Evolutionary conservation across 1,140 invertebrate genomes (phyloP).

Genomic region (Drosophila yakuba): DNA sequence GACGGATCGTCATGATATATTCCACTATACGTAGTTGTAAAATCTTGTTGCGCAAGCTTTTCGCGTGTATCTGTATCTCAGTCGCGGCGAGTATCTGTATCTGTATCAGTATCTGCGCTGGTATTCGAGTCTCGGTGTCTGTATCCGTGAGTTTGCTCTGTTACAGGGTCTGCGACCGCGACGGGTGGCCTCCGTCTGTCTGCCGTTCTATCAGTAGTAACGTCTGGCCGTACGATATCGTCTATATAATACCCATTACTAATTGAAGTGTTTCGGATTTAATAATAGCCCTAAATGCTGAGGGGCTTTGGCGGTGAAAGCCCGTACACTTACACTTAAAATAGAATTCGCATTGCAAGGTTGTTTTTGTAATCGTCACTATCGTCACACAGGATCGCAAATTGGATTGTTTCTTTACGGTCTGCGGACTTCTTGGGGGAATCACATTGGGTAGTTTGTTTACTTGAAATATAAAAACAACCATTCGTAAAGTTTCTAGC

Average conservation of each 20-base stretch:
- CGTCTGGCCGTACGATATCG: slow-evolving; percentile 38
- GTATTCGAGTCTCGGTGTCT: slow-evolving; percentile 1
- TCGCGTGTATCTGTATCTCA: slow-evolving; percentile 36
- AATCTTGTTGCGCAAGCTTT: slow-evolving; percentile 70
- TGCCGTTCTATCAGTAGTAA: slow-evolving; percentile 56
- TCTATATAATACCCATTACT: slow-evolving; percentile 44
- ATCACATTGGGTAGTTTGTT: not conserved
- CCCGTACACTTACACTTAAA: slow-evolving; percentile 2
- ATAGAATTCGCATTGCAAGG: slow-evolving; percentile 1
- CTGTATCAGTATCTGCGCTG: not conserved
- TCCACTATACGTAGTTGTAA: slow-evolving; percentile 55
- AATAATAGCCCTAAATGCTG: slow-evolving; percentile 9
- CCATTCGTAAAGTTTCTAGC: too few species aligned
- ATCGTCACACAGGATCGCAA: too few species aligned
- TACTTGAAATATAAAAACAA: too few species aligned
- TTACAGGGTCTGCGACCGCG: slow-evolving; percentile 68
- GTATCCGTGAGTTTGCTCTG: slow-evolving; percentile 34
- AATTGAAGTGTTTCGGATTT: slow-evolving; percentile 23
- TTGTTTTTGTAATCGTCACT: slow-evolving; percentile 1
- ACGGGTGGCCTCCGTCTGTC: slow-evolving; percentile 61
- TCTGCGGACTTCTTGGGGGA: not conserved
- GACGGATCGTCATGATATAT: slow-evolving; percentile 55
- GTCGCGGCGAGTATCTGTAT: slow-evolving; percentile 5
- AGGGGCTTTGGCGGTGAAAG: slow-evolving; percentile 16
- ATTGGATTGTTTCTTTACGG: not conserved